These are phyloP conservation scores for Sebastes taczanowskii DNA, from an alignment of 2,797 vertebrate genomes.

Conservation along the genomic window DNA sequence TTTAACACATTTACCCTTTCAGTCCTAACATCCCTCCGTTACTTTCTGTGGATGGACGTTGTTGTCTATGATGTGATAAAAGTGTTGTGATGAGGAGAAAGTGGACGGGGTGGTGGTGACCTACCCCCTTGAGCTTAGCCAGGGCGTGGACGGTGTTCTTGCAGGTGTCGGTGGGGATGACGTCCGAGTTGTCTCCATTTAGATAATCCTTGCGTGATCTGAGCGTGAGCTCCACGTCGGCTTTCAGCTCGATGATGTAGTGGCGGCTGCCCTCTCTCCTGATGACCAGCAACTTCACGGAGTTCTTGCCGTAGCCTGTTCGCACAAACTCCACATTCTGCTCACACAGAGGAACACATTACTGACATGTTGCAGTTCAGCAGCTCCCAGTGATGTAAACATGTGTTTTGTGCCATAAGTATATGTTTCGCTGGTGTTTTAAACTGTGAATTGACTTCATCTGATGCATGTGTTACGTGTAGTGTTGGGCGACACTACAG, in stretches of 20 bases:
- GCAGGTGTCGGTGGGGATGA: constrained; percentile 97
- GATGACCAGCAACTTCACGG: constrained; percentile 89
- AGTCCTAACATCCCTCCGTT: neutral
- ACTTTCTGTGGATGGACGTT: neutral
- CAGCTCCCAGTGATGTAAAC: neutral
- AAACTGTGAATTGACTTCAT: neutral
- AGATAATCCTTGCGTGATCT: constrained; percentile 89
- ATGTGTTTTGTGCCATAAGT: neutral
- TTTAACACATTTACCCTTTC: neutral
- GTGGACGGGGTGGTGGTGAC: constrained; percentile 19
- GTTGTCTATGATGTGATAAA: neutral
- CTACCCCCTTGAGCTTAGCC: constrained; percentile 93
- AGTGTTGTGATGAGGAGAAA: neutral
- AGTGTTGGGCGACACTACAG: too few species aligned
- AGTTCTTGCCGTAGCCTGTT: constrained; percentile 94
- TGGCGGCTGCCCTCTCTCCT: constrained; percentile 84
- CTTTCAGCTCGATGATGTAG: constrained; percentile 87
- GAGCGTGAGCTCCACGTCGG: constrained; percentile 90
- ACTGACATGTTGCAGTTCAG: neutral
- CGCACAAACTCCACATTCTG: constrained; percentile 91
- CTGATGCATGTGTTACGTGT: neutral
- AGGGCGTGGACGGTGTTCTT: constrained; percentile 94
- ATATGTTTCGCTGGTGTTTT: neutral
- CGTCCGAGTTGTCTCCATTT: constrained; percentile 88
- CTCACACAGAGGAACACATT: constrained; percentile 31